Conservation (phyloP, 2,888 invertebrate species). For the Lutraria lutraria region DNA sequence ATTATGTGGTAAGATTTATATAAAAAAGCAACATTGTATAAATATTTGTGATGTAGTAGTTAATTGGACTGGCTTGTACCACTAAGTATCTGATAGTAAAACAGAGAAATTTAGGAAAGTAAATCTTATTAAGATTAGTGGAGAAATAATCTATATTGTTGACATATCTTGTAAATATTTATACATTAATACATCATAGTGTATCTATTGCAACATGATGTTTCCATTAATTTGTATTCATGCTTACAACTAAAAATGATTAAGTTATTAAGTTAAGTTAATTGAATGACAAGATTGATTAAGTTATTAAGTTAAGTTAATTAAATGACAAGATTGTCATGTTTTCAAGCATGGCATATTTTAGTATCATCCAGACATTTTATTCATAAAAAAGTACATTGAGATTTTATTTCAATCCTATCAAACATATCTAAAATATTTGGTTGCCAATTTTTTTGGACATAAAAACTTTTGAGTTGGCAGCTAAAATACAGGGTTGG, state of each 20-base stretch:
- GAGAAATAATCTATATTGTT: not conserved
- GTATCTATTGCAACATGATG: not conserved
- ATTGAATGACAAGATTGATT: not conserved
- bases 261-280: not conserved
- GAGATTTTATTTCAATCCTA: too few species aligned
- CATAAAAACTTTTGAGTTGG: too few species aligned
- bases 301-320: not conserved
- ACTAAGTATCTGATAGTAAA: not conserved
- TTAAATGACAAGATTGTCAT: not conserved
- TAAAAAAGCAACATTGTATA: too few species aligned
- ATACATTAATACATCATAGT: not conserved
- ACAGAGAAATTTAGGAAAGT: not conserved
- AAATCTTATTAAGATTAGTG: not conserved
- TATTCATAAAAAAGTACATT: too few species aligned
- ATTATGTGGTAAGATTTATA: too few species aligned
- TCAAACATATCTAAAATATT: too few species aligned
- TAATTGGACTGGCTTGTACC: not conserved
- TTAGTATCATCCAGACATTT: not conserved
- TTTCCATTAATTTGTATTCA: constrained; percentile 4
- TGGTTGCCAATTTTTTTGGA: too few species aligned
- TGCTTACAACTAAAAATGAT: not conserved
- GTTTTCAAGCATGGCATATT: not conserved
- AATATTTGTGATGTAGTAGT: too few species aligned
- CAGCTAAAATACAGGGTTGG: too few species aligned
- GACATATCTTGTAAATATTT: constrained; percentile 2